Base-by-base conservation (phyloP, 2,888 invertebrate species). In the Caenorhabditis japonica region DNA sequence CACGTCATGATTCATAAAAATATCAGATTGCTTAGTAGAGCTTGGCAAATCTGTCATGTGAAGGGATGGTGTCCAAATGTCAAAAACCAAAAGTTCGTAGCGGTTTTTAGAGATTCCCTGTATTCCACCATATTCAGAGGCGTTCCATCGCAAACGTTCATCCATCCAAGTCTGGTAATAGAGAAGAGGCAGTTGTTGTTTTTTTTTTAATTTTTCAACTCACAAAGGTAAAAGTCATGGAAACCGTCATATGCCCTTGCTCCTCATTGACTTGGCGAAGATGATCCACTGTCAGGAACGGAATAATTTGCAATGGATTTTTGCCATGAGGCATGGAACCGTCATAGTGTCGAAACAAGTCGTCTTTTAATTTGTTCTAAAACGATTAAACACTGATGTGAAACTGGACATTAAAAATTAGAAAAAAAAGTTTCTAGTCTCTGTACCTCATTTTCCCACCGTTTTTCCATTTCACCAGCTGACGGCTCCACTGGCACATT, bases 41-140 rank as follows among this genome's bases (percentile, higher is more conserved):
- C 7, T 1, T 3, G 61, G 58, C 70, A 70, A 33, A 44, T 70
- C 70, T 5, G 69, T 23, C 3, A 60, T 13, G 25, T 55, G 19
- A 8, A 69, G 10, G 0, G 2, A 3, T 0, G 68, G 68, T 1
- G 23, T 0, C 59, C 59, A 69, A 13, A 59, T 17, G 4, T 53
- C 36, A 0, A 7, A 12, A 0, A n/a, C 10, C 3, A 38, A 8
- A 10, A 56, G 38, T 15, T 46, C 43, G 10, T 7, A 25, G 19
- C 23, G 33, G 3, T 19, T 4, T 10, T 30, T 17, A 3, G 27
- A 1, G 12, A 66, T 12, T 36, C 13, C 23, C 4, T 12, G 5
- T 34, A 58, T n/a, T 2, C 39, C 39, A 21, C 25, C 36, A 15
- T 46, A 62, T 1, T 44, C 15, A 2, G 36, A 5, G 4, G 39